These are phyloP conservation scores for Simalia tracyae DNA, from an alignment of 2,797 vertebrate species.

Conservation along the genomic window DNA sequence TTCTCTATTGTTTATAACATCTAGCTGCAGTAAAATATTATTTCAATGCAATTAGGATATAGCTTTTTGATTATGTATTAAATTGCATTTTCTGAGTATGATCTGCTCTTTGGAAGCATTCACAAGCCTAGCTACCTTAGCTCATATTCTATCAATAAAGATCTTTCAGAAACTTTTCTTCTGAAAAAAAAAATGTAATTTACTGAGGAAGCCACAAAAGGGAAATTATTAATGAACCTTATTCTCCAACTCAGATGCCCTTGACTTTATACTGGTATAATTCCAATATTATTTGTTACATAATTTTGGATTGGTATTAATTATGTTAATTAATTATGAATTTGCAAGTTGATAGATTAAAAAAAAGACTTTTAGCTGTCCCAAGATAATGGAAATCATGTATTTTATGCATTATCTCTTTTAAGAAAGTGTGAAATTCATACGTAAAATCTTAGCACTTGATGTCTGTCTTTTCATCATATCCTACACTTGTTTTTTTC, in stretches of 20 bases:
- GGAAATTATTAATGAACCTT: neutral
- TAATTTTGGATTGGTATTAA: neutral
- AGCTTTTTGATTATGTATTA: slow-evolving; percentile 32
- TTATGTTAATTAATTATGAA: neutral
- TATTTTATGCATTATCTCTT: neutral
- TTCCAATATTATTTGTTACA: neutral
- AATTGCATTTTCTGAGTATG: slow-evolving; percentile 32
- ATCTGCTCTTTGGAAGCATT: slow-evolving; percentile 41
- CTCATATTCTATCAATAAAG: slow-evolving; percentile 28
- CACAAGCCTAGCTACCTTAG: slow-evolving; percentile 35
- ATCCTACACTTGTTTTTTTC: rapidly evolving
- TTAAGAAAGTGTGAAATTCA: neutral
- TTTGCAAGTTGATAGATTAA: neutral
- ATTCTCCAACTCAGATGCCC: slow-evolving; percentile 10
- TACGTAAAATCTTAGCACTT: slow-evolving; percentile 1
- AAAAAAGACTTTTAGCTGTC: neutral
- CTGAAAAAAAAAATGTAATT: slow-evolving; percentile 18
- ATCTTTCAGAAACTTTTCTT: slow-evolving; percentile 13
- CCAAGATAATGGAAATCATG: neutral
- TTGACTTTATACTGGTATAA: slow-evolving; percentile 4
- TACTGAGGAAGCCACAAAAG: neutral
- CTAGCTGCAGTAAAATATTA: slow-evolving; percentile 32
- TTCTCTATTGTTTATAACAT: slow-evolving; percentile 26
- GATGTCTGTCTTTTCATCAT: neutral
- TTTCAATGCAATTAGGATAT: slow-evolving; percentile 46